A percentile compares a stretch with the other conserved stretches of the same genome.
Conservation (phyloP, 1,140 invertebrate genomes). For the Cryptotermes secundus region DNA sequence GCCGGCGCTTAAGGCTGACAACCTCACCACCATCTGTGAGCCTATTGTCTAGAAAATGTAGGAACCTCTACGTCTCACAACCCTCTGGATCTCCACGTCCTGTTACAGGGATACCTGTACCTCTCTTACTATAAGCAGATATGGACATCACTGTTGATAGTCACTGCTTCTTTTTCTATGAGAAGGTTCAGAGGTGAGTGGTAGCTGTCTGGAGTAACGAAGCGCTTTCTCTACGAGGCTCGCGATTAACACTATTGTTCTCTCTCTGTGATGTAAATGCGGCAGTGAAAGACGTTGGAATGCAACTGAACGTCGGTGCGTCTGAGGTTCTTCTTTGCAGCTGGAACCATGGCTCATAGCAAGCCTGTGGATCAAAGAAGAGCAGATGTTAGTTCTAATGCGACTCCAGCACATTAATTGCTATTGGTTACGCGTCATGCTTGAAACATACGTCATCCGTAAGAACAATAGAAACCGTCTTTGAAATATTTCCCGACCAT, state of each 20-base stretch:
- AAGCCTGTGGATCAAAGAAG: neutral
- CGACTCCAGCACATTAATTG: neutral
- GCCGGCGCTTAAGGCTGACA: too few relatives aligned
- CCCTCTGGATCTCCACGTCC: too few relatives aligned
- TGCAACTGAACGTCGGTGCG: neutral
- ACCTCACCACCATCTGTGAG: too few relatives aligned
- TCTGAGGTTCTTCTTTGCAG: neutral
- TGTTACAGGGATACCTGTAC: too few relatives aligned
- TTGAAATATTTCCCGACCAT: too few relatives aligned
- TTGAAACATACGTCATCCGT: too few relatives aligned
- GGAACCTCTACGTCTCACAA: too few relatives aligned
- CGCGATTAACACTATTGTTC: neutral
- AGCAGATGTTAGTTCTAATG: neutral
- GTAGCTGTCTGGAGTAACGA: neutral
- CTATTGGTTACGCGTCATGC: neutral
- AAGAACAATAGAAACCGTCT: too few relatives aligned
- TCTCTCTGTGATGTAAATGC: neutral
- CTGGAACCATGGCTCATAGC: neutral
- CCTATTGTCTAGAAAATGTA: too few relatives aligned
- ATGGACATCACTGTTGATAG: neutral
- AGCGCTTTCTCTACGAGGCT: neutral
- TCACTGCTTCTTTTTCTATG: neutral
- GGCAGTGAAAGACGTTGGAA: neutral
- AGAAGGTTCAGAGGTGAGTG: neutral
- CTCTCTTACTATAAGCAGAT: neutral